phyloP scores from a whole-genome alignment of 2,888 invertebrate genomes.

The Fragum whitleyi region DNA sequence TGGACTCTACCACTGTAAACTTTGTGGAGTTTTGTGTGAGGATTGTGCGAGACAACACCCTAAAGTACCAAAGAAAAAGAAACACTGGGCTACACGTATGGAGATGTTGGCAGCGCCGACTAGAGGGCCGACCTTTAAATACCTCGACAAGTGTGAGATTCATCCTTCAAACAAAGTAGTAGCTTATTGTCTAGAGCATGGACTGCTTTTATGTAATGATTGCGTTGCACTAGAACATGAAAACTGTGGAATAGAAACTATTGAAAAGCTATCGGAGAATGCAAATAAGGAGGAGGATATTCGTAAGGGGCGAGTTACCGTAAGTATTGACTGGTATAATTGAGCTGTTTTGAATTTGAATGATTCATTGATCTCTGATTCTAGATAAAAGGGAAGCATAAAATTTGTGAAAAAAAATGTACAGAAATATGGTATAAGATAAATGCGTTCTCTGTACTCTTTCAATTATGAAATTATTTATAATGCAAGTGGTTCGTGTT shows the following conservation, averaged over 20 bases:
- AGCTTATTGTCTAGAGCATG: conserved; percentile 53
- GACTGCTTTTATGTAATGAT: conserved; percentile 45
- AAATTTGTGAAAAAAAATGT: too few relatives aligned
- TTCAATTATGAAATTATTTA: too few relatives aligned
- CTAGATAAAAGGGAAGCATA: too few relatives aligned
- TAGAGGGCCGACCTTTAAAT: conserved; percentile 35
- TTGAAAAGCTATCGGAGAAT: conserved; percentile 41
- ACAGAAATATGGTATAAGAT: too few relatives aligned
- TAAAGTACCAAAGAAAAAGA: conserved; percentile 50
- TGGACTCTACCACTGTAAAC: conserved; percentile 54
- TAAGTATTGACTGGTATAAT: too few relatives aligned
- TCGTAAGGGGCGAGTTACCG: conserved; percentile 29
- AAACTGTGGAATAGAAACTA: conserved; percentile 42
- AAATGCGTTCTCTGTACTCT: too few relatives aligned
- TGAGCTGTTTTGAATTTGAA: too few relatives aligned
- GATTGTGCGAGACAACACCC: conserved; percentile 53
- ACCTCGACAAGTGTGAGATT: conserved; percentile 46
- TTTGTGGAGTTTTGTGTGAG: conserved; percentile 59
- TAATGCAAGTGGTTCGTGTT: too few relatives aligned
- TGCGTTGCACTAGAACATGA: conserved; percentile 43
- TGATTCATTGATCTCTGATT: too few relatives aligned
- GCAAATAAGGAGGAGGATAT: conserved; percentile 39
- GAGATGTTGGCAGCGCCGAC: conserved; percentile 16
- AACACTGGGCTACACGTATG: conserved; percentile 57
- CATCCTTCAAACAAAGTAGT: conserved; percentile 38